These are phyloP conservation scores for Thereva nobilitata DNA, from an alignment of 2,888 invertebrate genomes.

Conservation along the genomic window DNA sequence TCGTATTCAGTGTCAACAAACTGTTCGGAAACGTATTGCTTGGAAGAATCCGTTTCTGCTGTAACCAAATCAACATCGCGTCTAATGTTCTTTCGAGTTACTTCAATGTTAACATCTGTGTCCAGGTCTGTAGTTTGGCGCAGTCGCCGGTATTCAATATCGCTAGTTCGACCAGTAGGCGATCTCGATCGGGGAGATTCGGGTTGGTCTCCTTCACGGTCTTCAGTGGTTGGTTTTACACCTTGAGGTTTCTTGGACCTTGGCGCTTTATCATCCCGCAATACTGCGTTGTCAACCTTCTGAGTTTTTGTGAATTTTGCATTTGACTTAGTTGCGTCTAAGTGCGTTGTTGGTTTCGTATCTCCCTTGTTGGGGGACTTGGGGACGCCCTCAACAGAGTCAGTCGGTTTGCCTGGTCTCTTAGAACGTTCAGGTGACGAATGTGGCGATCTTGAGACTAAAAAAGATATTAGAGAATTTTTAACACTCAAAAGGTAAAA, in stretches of 20 bases:
- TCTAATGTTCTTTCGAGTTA: slow-evolving; percentile 22
- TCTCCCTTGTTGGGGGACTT: slow-evolving; percentile 1
- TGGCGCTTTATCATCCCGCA: slow-evolving; percentile 37
- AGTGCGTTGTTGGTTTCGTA: not conserved
- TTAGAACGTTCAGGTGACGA: slow-evolving; percentile 35
- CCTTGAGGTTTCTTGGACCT: no score
- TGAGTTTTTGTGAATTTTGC: slow-evolving; percentile 34
- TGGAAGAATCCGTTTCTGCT: slow-evolving; percentile 11
- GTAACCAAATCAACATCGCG: slow-evolving; percentile 10
- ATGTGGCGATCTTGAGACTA: slow-evolving; percentile 37
- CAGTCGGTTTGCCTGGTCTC: slow-evolving; percentile 28
- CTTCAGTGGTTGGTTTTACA: slow-evolving; percentile 42
- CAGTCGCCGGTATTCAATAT: slow-evolving; percentile 56
- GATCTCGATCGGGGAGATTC: slow-evolving; percentile 54
- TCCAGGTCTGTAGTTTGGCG: slow-evolving; percentile 19
- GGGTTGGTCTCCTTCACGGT: slow-evolving; percentile 45
- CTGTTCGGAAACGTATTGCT: slow-evolving; percentile 11
- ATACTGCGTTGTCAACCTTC: slow-evolving; percentile 9
- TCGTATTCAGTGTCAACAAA: slow-evolving; percentile 17
- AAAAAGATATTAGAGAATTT: slow-evolving; percentile 9
- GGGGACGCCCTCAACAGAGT: not conserved
- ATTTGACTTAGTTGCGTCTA: not conserved
- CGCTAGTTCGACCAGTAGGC: slow-evolving; percentile 63
- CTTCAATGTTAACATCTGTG: slow-evolving; percentile 23
- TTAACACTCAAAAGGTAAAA: not conserved